These are phyloP conservation scores for Gouania willdenowi DNA, from an alignment of 2,797 vertebrate species.

Conservation along the genomic window DNA sequence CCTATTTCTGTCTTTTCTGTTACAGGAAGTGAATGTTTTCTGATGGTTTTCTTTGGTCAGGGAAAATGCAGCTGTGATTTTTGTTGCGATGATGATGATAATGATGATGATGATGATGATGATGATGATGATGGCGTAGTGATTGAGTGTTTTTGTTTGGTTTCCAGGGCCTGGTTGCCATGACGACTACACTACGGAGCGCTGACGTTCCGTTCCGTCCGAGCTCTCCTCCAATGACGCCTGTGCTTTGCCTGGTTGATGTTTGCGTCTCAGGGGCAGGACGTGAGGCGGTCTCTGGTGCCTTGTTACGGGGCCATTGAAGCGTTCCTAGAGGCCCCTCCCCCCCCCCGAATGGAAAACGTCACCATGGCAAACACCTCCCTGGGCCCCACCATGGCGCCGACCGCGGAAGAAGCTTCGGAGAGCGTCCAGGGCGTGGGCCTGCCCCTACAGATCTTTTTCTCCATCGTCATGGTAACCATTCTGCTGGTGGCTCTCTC, in stretches of 20 bases:
- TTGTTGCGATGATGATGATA: background rate
- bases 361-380: conserved; percentile 54
- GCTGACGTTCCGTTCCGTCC: conserved; percentile 81
- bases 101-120: background rate
- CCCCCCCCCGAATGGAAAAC: conserved; percentile 60
- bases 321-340: conserved; percentile 65
- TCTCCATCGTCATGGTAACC: conserved; percentile 84
- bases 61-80: too few species aligned
- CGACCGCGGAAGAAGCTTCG: conserved; percentile 46
- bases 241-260: too few species aligned
- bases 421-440: conserved; percentile 71
- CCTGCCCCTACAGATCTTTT: conserved; percentile 89
- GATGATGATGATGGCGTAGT: background rate
- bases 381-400: conserved; percentile 26
- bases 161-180: background rate
- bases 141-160: conserved; percentile 9
- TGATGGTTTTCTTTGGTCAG: too few species aligned
- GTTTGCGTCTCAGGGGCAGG: conserved; percentile 74
- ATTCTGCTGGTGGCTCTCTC: conserved; percentile 87
- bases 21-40: too few species aligned
- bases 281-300: conserved; percentile 69
- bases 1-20: too few species aligned
- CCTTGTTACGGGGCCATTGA: conserved; percentile 74
- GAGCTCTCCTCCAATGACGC: conserved; percentile 66
- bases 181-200: conserved; percentile 33